phyloP scores from a whole-genome alignment of 2,797 vertebrate species.

The Neostethus bicornis region DNA sequence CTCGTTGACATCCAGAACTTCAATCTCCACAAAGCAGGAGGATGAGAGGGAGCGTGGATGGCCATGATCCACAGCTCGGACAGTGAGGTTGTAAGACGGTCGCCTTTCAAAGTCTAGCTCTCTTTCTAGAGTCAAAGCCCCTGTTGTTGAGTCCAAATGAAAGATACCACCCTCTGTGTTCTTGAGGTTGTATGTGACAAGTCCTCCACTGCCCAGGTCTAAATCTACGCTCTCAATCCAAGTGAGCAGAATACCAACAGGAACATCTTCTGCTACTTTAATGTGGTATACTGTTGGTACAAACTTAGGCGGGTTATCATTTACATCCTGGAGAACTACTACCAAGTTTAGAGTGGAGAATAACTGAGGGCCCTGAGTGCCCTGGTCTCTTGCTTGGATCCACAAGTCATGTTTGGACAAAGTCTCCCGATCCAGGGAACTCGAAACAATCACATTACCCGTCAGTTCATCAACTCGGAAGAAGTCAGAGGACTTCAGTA shows the following conservation, averaged over 20 bases:
- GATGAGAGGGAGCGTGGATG: slow-evolving; percentile 87
- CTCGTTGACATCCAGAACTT: slow-evolving; percentile 92
- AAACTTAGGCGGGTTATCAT: slow-evolving; percentile 93
- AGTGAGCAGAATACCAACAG: slow-evolving; percentile 84
- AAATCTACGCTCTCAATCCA: slow-evolving; percentile 92
- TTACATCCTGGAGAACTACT: slow-evolving; percentile 88
- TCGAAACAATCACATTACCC: slow-evolving; percentile 85
- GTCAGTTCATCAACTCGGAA: slow-evolving; percentile 87
- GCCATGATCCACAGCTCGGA: slow-evolving; percentile 89
- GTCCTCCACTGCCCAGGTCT: slow-evolving; percentile 85
- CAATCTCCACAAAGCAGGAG: slow-evolving; percentile 89
- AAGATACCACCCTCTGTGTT: slow-evolving; percentile 85
- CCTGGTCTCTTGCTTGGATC: slow-evolving; percentile 90
- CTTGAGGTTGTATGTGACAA: slow-evolving; percentile 87
- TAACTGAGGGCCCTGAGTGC: slow-evolving; percentile 80
- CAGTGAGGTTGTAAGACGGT: slow-evolving; percentile 88
- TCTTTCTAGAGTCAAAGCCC: slow-evolving; percentile 87
- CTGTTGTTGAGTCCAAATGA: slow-evolving; percentile 83
- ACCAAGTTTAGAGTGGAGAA: slow-evolving; percentile 83
- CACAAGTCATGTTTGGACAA: slow-evolving; percentile 83
- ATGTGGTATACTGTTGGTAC: slow-evolving; percentile 82
- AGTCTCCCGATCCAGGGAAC: slow-evolving; percentile 86
- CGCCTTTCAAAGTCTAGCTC: slow-evolving; percentile 92
- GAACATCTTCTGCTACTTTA: slow-evolving; percentile 91
- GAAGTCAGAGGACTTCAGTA: slow-evolving; percentile 84